These are phyloP conservation scores for Uromys caudimaculatus DNA, from an alignment of 2,797 vertebrate species.

Conservation along the genomic window DNA sequence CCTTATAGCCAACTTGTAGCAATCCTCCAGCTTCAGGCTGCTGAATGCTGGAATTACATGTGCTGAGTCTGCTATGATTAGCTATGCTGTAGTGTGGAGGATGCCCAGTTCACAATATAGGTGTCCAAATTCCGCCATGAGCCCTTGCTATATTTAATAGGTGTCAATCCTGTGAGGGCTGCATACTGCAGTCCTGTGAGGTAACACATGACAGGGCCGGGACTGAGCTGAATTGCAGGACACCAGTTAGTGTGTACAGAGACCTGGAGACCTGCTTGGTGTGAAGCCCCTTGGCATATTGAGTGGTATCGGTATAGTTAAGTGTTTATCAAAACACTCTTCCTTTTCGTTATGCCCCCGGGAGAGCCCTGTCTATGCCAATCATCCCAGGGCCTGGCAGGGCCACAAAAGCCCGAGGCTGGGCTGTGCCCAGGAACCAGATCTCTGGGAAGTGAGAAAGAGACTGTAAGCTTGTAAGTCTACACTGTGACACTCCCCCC, in stretches of 20 bases:
- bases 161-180: background rate
- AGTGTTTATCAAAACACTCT: background rate
- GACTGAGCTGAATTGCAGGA: background rate
- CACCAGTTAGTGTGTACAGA: background rate
- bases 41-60: background rate
- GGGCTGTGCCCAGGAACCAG: background rate
- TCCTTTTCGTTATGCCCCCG: background rate
- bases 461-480: background rate
- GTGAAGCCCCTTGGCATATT: too few species aligned
- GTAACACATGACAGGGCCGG: too few species aligned
- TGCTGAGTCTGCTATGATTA: background rate
- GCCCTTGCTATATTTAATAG: background rate
- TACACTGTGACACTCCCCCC: background rate
- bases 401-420: too few species aligned
- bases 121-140: rapidly evolving
- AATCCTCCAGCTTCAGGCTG: background rate
- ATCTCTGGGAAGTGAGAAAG: background rate
- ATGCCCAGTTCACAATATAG: background rate
- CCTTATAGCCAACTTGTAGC: background rate
- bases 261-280: too few species aligned
- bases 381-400: too few species aligned
- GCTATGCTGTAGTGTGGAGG: background rate
- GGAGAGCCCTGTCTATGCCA: background rate
- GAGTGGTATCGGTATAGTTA: background rate
- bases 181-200: too few species aligned